Percentiles rank a stretch among this genome's conserved stretches.
Conservation (phyloP, 2,888 invertebrate species). For the Hanleya hanleyi region DNA sequence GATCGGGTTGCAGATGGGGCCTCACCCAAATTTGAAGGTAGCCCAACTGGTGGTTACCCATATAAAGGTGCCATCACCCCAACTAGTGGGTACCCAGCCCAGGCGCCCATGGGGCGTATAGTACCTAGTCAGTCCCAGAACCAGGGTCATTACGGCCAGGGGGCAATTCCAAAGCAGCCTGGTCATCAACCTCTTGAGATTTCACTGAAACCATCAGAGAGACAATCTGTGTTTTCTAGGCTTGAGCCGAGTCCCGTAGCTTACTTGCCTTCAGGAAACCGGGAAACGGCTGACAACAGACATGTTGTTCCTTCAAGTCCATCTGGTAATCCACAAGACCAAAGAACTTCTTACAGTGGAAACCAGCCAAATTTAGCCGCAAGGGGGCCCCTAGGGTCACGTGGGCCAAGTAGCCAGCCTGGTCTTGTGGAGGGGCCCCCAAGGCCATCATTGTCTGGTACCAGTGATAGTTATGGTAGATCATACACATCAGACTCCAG, state of each 20-base stretch:
- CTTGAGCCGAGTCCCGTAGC: neutral
- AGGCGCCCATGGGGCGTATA: neutral
- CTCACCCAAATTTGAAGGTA: conserved; percentile 21
- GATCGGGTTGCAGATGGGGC: conserved; percentile 27
- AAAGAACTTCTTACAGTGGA: neutral
- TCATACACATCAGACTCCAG: neutral
- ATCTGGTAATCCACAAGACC: no score
- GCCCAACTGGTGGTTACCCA: conserved; percentile 5
- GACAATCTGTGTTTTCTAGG: neutral
- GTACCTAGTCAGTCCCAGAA: conserved; percentile 14
- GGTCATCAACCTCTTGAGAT: neutral
- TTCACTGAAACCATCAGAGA: neutral
- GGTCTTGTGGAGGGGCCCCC: conserved; percentile 43
- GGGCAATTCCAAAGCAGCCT: conserved; percentile 42
- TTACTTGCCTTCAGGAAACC: conserved; percentile 22
- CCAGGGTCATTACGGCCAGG: neutral
- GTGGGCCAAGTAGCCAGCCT: conserved; percentile 18
- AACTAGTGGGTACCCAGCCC: neutral
- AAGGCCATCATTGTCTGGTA: neutral
- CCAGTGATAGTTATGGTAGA: neutral
- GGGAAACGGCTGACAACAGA: neutral
- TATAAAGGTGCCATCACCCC: neutral
- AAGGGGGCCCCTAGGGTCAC: conserved; percentile 47
- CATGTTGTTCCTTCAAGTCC: no score
- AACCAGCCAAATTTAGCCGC: conserved; percentile 48